Evolutionary conservation across 2,888 invertebrate species (phyloP), one percentile per base, ranked within the genome.

Genomic region (Luffia ferchaultella): DNA sequence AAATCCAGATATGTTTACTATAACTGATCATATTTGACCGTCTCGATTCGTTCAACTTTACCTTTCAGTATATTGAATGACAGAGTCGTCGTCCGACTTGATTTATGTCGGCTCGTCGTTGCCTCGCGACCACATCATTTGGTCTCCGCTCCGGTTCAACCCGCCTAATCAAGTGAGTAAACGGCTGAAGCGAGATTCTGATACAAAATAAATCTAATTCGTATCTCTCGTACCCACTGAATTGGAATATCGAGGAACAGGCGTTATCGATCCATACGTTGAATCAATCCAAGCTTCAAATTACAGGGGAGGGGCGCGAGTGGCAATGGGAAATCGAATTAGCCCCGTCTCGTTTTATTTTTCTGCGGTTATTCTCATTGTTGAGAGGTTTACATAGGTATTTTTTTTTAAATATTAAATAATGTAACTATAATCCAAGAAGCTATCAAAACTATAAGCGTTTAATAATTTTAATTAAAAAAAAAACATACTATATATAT

Each of bases 131-230:
- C n/a, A n/a, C n/a, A n/a, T n/a, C n/a, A n/a, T n/a, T n/a, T n/a
- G n/a, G n/a, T n/a, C n/a, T n/a, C n/a, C n/a, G n/a, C n/a, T n/a
- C n/a, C n/a, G 30, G 30, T 12, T 3, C 30, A 3, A 12, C 60
- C 60, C 58, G 56, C 60, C 63, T 70, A 72, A 73, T 73, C 67
- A 68, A 67, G 63, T 65, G 64, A 69, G 63, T 63, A 63, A 67
- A 65, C 62, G 64, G 66, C 59, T 69, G 64, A 65, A 68, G 63
- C 61, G 60, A 69, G 70, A 72, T 73, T 65, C 63, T 62, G 66
- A 74, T 73, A 73, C 67, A 67, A 62, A 68, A 70, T 70, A 73
- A 73, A 76, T 73, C 63, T 68, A 71, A 75, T 74, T 70, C 64
- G 65, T 67, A 63, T 60, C 12, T 19, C 58, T 62, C 61, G 61